A percentile compares a stretch with the other conserved stretches of the same genome.
phyloP scores from a whole-genome alignment of 2,888 invertebrate genomes.

The Pollenia angustigena region DNA sequence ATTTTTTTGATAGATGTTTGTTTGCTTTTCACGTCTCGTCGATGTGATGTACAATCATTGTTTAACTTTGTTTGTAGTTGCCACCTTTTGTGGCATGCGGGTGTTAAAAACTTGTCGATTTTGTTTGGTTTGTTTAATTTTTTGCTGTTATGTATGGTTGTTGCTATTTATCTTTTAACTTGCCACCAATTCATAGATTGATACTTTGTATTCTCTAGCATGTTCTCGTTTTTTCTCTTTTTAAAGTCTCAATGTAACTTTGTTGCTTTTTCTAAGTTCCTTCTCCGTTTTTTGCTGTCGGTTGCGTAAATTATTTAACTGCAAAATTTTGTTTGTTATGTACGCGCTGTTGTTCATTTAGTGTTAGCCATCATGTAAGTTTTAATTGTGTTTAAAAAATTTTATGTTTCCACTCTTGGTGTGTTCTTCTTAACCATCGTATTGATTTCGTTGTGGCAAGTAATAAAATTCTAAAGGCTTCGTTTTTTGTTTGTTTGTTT shows the following conservation, averaged over 20 bases:
- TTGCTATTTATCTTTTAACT: conserved; percentile 16
- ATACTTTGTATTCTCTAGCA: conserved; percentile 37
- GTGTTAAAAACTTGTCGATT: conserved; percentile 58
- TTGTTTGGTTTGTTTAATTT: conserved; percentile 29
- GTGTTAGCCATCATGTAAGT: conserved; percentile 43
- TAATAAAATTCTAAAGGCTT: conserved; percentile 35
- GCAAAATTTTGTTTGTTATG: conserved; percentile 44
- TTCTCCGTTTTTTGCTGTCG: conserved; percentile 3
- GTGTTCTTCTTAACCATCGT: not conserved
- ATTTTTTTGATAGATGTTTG: conserved; percentile 43
- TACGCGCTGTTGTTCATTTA: conserved; percentile 38
- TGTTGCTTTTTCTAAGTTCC: conserved; percentile 19
- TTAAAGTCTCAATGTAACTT: conserved; percentile 21
- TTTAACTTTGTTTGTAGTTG: conserved; percentile 53
- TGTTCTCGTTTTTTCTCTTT: conserved; percentile 48
- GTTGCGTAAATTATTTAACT: conserved; percentile 57
- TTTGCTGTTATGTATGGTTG: not conserved
- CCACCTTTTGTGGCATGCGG: conserved; percentile 70
- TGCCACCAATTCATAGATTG: conserved; percentile 57
- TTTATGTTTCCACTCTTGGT: not conserved
- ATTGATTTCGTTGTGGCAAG: not conserved
- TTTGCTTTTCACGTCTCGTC: conserved; percentile 29
- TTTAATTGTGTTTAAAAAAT: conserved; percentile 45
- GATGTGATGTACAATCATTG: conserved; percentile 28
- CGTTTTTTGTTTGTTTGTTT: not conserved